Evolutionary conservation across 2,888 invertebrate genomes (phyloP), one percentile per base, ranked within the genome.

Genomic region (Julus scandinavius): DNA sequence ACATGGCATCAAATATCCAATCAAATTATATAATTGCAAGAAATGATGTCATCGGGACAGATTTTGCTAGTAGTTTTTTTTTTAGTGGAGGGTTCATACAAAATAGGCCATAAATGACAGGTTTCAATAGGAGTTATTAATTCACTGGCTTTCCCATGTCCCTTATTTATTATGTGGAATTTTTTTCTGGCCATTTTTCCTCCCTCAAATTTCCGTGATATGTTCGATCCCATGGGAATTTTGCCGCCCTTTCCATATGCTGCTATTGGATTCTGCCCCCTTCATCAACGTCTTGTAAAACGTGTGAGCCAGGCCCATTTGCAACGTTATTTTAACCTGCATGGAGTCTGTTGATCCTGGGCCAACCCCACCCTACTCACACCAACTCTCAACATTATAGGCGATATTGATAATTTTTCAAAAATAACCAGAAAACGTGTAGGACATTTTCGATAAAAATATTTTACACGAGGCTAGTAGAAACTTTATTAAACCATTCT

Each of bases 151-250:
- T 29, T 72, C n/a, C 63, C 63, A n/a, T 63, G n/a, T 72, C n/a
- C 63, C 63, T 63, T 63, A 63, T 63, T 63, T 63, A 63, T 63
- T n/a, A 63, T 4, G 63, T 63, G 63, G 63, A 5, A 17, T 6
- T 63, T 63, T 72, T 72, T 72, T 29, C 72, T 20, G 72, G 29
- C 72, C 29, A 72, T 72, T 72, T 72, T 72, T 29, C 72, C n/a
- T n/a, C 72, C 72, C 29, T 72, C 72, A 72, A 72, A 72, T 72
- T 72, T 72, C 72, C 72, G 11, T 29, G 72, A 29, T 29, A 72
- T 72, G 72, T 72, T 72, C 72, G 72, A 72, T 72, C 20, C 72
- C 72, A 72, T 72, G 72, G 72, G 72, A 72, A 72, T 72, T 72
- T 11, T 2, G 72, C 72, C 72, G 29, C 72, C 72, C 72, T n/a